Evolutionary conservation across 2,797 vertebrate genomes (phyloP), one percentile per base, ranked within the genome.

Genomic region (Pangasius mekongensis): DNA sequence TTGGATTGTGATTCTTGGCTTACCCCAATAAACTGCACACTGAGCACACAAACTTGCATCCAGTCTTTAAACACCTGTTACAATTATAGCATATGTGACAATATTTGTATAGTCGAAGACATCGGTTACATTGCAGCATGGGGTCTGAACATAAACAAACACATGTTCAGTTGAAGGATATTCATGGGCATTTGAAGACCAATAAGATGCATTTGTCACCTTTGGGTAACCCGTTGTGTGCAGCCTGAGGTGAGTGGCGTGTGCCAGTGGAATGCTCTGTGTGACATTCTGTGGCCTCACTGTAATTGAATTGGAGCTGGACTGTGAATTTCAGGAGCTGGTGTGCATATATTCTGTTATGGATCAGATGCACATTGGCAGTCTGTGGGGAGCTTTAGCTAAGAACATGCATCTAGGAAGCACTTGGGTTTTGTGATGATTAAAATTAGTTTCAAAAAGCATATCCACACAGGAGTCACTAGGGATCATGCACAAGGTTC

Each of bases 321-420:
- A 80, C 91, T 91, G 88, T 89, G 91, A 92, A 91, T 92, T 93
- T 94, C 94, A 92, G 81, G 89, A 93, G 89, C 84, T 86, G 11
- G 27, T 62, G 39, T 86, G 71, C 71, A 86, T 76, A 47, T 62
- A 76, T 33, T 64, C 58, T 67, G 69, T 84, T 56, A 49, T 86
- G 64, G 85, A 67, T 52, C 27, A 60, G 66, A 30, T n/a, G 43
- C 13, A 43, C 33, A 56, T 22, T 69, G 27, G 30, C 30, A 62
- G 62, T 81, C 36, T 22, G 54, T 39, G 60, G 84, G 73, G 36
- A 85, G 52, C 76, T 52, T 13, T n/a, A 36, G 76, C 74, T 83
- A 82, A 56, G 67, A 83, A 80, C 30, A 76, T 69, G 43, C 52
- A 86, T 64, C 13, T 43, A 10, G 30, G 14, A 74, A 74, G 43